These are phyloP conservation scores for Amphipoea oculea DNA, from an alignment of 2,888 invertebrate genomes.

Conservation along the genomic window DNA sequence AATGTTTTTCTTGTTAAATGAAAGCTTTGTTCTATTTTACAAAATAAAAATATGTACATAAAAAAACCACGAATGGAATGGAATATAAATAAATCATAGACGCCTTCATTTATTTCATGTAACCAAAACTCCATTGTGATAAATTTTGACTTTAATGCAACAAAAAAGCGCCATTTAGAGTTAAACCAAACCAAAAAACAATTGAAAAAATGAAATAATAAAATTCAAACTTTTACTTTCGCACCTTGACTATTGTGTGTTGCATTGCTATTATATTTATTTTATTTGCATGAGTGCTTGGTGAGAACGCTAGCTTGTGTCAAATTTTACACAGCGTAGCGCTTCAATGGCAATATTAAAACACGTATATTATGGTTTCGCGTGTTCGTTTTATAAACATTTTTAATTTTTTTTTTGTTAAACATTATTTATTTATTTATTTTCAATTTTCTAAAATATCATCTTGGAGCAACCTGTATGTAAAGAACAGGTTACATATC, in stretches of 20 bases:
- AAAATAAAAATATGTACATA: background rate
- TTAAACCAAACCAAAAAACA: background rate
- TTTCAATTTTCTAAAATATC: too few relatives aligned
- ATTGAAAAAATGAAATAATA: background rate
- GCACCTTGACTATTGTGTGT: background rate
- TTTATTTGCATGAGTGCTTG: background rate
- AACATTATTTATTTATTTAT: background rate
- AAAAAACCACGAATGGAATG: background rate
- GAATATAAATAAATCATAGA: conserved; percentile 16
- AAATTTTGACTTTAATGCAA: conserved; percentile 15
- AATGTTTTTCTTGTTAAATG: background rate
- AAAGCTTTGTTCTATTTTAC: background rate
- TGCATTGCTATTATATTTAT: background rate
- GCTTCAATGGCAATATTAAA: too few relatives aligned
- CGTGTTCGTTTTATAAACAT: background rate
- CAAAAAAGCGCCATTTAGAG: conserved; percentile 31
- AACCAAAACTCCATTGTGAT: background rate
- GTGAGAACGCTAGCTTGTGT: background rate
- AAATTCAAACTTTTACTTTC: conserved; percentile 9
- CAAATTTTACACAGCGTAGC: background rate
- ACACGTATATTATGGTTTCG: too few relatives aligned
- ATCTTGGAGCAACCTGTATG: background rate
- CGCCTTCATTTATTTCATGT: conserved; percentile 1
- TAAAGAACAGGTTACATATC: background rate
- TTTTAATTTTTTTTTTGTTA: background rate